Base-by-base conservation (phyloP, 35 echinoderm and acorn worm genomes). In the Holothuria glaberrima region DNA sequence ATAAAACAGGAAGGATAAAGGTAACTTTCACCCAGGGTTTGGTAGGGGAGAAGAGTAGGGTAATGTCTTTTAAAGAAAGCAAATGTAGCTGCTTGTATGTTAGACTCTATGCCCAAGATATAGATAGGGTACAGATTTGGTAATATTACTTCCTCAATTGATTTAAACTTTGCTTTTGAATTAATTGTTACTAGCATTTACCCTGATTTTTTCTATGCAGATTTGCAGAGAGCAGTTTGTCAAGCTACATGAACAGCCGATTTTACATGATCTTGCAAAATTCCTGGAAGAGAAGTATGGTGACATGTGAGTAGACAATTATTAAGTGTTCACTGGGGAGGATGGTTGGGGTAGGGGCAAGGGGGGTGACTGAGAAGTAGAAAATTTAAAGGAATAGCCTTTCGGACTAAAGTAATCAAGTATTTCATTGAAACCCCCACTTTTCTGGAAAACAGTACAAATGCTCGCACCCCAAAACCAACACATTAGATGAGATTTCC, bases 161-260 rank as follows among this genome's bases (percentile, higher is more conserved):
- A 2, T 41, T 2, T 41, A 7, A 7, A 7, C 36, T 41, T 41
- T 41, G 36, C 36, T 41, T 41, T 41, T 41, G 36, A 41, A 41
- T 41, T 41, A 46, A 46, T 25, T 33, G 19, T 36, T 78, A 19
- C 20, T 31, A 78, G 9, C 21, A 44, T 17, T 14, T 3, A 31
- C 4, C n/a, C 38, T 78, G 7, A 66, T 58, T 85, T 68, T 90
- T 22, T 58, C 56, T 77, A 44, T 71, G 9, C 26, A 97, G 95
- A 94, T 97, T 46, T 97, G 95, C 75, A 83, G 95, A 75, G 48
- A 89, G 41, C 95, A 97, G 86, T 97, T 97, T 94, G 95, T 97
- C 2, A 91, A 71, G 36, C 77, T 97, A 5, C 95, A 97, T 50
- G 93, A 88, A 20, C 79, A 93, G 74, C 92, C 92, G 3, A 91